These are phyloP conservation scores for Automeris io DNA, from an alignment of 2,888 invertebrate species.

Conservation along the genomic window DNA sequence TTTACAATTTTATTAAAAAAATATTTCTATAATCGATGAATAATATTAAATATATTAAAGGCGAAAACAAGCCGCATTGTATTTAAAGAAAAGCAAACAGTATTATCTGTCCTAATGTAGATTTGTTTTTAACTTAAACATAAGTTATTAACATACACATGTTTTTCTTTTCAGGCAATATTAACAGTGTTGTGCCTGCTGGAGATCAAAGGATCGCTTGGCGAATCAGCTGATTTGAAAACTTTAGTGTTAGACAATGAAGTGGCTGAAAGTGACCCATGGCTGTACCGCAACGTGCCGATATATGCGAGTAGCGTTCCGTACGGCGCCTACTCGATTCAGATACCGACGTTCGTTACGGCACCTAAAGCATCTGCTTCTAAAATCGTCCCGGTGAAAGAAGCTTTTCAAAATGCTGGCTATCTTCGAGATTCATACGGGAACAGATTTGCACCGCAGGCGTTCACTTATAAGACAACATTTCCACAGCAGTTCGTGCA, in stretches of 20 bases:
- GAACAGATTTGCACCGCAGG: conserved; percentile 51
- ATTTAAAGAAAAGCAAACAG: too few species aligned
- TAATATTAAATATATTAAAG: too few species aligned
- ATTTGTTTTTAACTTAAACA: too few species aligned
- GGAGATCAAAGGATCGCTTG: conserved; percentile 30
- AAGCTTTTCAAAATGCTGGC: conserved; percentile 39
- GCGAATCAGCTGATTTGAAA: conserved; percentile 28
- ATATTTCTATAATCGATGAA: too few species aligned
- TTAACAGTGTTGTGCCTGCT: conserved; percentile 46
- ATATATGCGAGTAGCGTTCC: conserved; percentile 60
- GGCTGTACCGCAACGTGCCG: conserved; percentile 48
- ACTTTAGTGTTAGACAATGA: conserved; percentile 39
- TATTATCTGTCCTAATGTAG: too few species aligned
- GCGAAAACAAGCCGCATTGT: too few species aligned
- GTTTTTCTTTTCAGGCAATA: conserved; percentile 46
- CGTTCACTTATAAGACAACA: conserved; percentile 44
- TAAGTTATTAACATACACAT: too few species aligned
- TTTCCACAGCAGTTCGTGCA: conserved; percentile 59
- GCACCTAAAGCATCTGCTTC: conserved; percentile 38
- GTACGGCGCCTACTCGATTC: conserved; percentile 54
- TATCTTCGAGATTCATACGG: conserved; percentile 65
- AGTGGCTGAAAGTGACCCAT: conserved; percentile 50
- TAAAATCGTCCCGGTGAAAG: conserved; percentile 42
- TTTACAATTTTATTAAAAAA: too few species aligned
- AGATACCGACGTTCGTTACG: conserved; percentile 37